Evolutionary conservation across 2,888 invertebrate genomes (phyloP), one percentile per base, ranked within the genome.

Genomic region (Augiades crinisus): DNA sequence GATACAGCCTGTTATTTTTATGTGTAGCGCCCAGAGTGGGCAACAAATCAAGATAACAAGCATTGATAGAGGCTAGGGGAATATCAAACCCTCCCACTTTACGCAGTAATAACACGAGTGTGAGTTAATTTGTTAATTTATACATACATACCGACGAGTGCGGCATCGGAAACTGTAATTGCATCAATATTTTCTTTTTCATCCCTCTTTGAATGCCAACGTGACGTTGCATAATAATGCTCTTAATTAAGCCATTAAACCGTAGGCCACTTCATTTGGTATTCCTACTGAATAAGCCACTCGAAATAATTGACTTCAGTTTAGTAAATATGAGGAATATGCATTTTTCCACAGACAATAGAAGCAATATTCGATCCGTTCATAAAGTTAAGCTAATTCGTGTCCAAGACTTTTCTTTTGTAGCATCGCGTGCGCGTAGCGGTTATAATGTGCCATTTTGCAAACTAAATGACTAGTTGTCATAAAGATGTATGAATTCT

Each of bases 11-110:
- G 72, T 81, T 81, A 81, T 81, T 82, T 81, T 81, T 82, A 80
- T 78, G 73, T 64, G 65, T 68, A 68, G 61, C 64, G 66, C 69
- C 76, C 73, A 75, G 71, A 75, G 78, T 76, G 74, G 73, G 75
- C 81, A 72, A 82, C 82, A 83, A 82, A 82, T 83, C 82, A 83
- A 79, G 81, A 81, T 82, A 82, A 82, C 80, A 81, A 81, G 81
- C 78, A 58, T 57, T 75, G 78, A 79, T 81, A 77, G 68, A 47
- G 33, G 21, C 40, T 41, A 46, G 14, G 47, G 47, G 40, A 49
- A 40, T 21, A 33, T 41, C 17, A 43, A 19, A 43, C 41, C 27
- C 49, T 19, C 17, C 24, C 34, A 40, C 40, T 38, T 34, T 14
- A 19, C 34, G 34, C 19, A 34, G n/a, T n/a, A n/a, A n/a, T 36